A percentile compares a stretch with the other conserved stretches of the same genome.
These are phyloP conservation scores for Neogale vison DNA, from an alignment of 2,113 vertebrate genomes.

Conservation along the genomic window DNA sequence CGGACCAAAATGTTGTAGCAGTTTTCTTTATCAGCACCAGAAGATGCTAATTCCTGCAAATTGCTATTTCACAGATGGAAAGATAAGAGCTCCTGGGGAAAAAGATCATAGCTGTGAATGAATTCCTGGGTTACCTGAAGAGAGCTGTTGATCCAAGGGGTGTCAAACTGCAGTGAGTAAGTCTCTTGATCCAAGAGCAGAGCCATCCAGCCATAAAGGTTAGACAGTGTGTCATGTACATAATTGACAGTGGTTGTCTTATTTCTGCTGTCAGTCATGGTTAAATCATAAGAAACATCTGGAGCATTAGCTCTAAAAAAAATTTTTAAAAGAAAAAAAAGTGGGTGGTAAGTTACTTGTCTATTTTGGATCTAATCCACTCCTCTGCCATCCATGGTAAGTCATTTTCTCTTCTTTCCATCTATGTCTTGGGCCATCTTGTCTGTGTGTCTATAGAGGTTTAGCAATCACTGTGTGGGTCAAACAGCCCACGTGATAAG, in stretches of 20 bases:
- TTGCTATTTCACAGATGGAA: background rate
- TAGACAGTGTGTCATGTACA: constrained; percentile 83
- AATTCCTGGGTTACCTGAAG: constrained; percentile 79
- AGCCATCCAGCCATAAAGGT: constrained; percentile 83
- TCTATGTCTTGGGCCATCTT: background rate
- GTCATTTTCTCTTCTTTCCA: background rate
- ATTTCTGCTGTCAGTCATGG: constrained; percentile 82
- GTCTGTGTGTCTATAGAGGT: background rate
- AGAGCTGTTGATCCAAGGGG: constrained; percentile 48
- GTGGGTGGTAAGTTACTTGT: background rate
- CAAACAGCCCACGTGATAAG: background rate
- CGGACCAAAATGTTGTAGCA: background rate
- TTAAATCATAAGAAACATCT: constrained; percentile 79
- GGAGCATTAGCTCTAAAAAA: constrained; percentile 72
- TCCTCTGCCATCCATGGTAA: background rate
- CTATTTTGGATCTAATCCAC: background rate
- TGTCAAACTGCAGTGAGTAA: constrained; percentile 77
- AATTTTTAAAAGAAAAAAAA: too few species aligned
- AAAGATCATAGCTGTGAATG: background rate
- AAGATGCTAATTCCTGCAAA: background rate
- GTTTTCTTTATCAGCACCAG: background rate
- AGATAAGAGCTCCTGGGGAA: background rate
- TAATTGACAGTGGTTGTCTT: constrained; percentile 82
- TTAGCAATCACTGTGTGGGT: background rate
- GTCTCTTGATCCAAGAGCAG: constrained; percentile 85